Conservation (phyloP, 2,888 invertebrate genomes). For the Nemotelus pantherinus region DNA sequence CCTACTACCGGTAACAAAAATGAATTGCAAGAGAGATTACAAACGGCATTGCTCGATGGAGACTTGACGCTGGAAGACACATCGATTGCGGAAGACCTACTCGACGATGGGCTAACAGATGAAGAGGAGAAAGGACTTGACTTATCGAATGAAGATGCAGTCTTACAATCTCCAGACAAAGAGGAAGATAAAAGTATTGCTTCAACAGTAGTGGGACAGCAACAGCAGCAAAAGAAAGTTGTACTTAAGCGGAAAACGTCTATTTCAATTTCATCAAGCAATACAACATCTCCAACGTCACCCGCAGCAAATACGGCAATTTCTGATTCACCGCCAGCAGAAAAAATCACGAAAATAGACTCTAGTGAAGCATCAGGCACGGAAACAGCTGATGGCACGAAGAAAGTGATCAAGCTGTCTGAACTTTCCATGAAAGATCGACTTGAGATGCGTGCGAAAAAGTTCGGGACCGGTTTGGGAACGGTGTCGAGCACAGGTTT, state of each 20-base stretch:
- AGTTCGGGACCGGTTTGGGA: conserved; percentile 76
- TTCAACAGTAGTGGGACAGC: neutral
- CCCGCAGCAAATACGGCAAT: neutral
- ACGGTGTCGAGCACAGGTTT: conserved; percentile 69
- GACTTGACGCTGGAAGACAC: conserved; percentile 60
- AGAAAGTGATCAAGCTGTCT: conserved; percentile 70
- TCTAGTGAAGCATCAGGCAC: conserved; percentile 32
- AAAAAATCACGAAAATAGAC: conserved; percentile 39
- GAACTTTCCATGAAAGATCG: conserved; percentile 71
- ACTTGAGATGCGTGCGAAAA: conserved; percentile 81
- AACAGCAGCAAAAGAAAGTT: conserved; percentile 49
- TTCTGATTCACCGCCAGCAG: conserved; percentile 22
- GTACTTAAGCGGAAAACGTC: conserved; percentile 52
- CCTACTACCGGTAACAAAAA: conserved; percentile 81
- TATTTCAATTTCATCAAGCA: conserved; percentile 32
- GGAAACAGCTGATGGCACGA: conserved; percentile 57
- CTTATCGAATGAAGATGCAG: conserved; percentile 47
- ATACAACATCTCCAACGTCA: neutral
- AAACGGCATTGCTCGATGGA: conserved; percentile 68
- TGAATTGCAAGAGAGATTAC: conserved; percentile 81
- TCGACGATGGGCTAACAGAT: conserved; percentile 66
- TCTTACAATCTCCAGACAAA: conserved; percentile 43
- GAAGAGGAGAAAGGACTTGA: conserved; percentile 65
- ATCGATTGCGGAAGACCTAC: conserved; percentile 67
- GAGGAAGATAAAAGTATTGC: conserved; percentile 38